phyloP scores from a whole-genome alignment of 2,888 invertebrate species.

The Lithophane socia region DNA sequence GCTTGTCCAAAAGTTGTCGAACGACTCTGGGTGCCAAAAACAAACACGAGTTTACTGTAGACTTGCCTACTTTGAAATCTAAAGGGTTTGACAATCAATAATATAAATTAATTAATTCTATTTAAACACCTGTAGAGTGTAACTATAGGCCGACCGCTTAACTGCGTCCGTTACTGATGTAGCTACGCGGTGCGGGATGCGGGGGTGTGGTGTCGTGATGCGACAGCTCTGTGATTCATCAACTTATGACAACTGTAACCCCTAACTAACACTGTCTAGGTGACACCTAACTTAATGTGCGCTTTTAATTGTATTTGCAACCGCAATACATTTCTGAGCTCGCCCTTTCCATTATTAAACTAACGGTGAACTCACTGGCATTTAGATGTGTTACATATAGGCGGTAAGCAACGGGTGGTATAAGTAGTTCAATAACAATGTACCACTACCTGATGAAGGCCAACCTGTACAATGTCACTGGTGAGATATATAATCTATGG shows the following conservation, averaged over 20 bases:
- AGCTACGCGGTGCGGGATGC: too few relatives aligned
- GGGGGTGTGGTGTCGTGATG: too few relatives aligned
- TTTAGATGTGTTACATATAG: background rate
- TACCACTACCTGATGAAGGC: background rate
- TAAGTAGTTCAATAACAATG: background rate
- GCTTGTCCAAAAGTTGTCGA: conserved; percentile 33
- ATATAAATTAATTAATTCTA: background rate
- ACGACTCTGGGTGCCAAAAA: conserved; percentile 11
- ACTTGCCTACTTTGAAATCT: conserved; percentile 10
- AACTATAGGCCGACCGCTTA: too few relatives aligned
- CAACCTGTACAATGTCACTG: background rate
- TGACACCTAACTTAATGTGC: background rate
- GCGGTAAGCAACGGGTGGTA: background rate
- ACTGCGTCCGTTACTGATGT: too few relatives aligned
- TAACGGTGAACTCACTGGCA: background rate
- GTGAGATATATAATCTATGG: background rate
- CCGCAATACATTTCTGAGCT: background rate
- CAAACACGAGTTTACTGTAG: conserved; percentile 10
- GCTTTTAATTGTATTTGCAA: background rate
- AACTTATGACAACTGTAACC: too few relatives aligned
- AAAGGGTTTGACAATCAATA: background rate
- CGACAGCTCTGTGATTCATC: too few relatives aligned
- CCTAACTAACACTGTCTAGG: background rate
- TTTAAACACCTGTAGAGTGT: background rate
- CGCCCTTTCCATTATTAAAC: background rate